Conservation (phyloP, 2,113 vertebrate species). For the Lepisosteus oculatus region DNA sequence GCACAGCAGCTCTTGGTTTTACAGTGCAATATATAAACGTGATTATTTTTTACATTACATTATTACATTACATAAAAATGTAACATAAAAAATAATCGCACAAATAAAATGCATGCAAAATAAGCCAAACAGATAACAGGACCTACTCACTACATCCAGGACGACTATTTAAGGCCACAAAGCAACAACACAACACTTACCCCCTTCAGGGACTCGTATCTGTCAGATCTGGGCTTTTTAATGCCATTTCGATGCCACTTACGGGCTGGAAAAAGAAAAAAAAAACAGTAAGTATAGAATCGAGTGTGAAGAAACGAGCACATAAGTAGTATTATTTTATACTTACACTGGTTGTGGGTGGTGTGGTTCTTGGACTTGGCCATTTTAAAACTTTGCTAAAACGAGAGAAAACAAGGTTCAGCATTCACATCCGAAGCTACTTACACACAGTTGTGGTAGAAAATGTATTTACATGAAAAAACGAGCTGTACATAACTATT, state of each 20-base stretch:
- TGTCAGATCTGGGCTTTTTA: conserved; percentile 84
- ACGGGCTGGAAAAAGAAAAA: conserved; percentile 65
- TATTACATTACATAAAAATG: too few relatives aligned
- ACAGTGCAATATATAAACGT: too few relatives aligned
- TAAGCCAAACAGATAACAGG: not conserved
- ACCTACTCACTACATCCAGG: not conserved
- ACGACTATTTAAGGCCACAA: not conserved
- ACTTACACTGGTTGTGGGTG: conserved; percentile 96
- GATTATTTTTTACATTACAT: too few relatives aligned
- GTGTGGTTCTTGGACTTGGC: conserved; percentile 99
- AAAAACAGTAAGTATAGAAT: not conserved
- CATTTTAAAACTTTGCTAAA: conserved; percentile 65
- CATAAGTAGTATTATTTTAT: not conserved
- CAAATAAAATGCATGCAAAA: not conserved
- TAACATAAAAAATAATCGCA: too few relatives aligned
- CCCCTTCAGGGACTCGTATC: conserved; percentile 93
- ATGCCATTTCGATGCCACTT: conserved; percentile 98
- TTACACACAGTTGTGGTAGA: too few relatives aligned
- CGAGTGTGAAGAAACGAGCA: too few relatives aligned
- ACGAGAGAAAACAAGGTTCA: not conserved
- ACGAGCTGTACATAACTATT: too few relatives aligned
- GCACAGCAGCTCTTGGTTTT: too few relatives aligned
- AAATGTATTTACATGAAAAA: too few relatives aligned
- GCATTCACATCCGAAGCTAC: not conserved
- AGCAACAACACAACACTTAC: conserved; percentile 58